phyloP scores from a whole-genome alignment of 1,140 invertebrate genomes.

The Helicorthomorpha holstii region DNA sequence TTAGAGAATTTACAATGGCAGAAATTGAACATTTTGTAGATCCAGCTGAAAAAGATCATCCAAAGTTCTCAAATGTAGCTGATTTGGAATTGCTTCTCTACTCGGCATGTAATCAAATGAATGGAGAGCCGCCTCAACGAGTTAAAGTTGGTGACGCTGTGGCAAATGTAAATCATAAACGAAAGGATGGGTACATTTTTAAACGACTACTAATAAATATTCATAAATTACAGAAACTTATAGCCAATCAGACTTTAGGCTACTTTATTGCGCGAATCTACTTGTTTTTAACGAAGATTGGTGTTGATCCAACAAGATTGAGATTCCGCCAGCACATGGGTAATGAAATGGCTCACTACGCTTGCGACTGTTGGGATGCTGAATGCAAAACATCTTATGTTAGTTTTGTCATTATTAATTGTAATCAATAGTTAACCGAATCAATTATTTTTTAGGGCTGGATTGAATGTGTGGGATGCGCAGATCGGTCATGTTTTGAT shows the following conservation, averaged over 20 bases:
- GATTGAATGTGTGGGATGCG: slow-evolving; percentile 99
- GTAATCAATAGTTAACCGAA: not conserved
- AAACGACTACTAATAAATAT: not conserved
- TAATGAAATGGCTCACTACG: slow-evolving; percentile 99
- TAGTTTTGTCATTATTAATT: slow-evolving; percentile 18
- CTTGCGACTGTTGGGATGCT: slow-evolving; percentile 99
- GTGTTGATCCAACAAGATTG: slow-evolving; percentile 66
- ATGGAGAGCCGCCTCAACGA: slow-evolving; percentile 53
- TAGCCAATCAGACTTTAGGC: slow-evolving; percentile 92
- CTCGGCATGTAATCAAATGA: slow-evolving; percentile 92
- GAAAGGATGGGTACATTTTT: slow-evolving; percentile 21
- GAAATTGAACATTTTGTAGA: slow-evolving; percentile 99
- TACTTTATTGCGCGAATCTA: slow-evolving; percentile 97
- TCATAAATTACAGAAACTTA: slow-evolving; percentile 43
- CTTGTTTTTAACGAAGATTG: slow-evolving; percentile 68
- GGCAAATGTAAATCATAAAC: too few relatives aligned
- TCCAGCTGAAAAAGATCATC: slow-evolving; percentile 68
- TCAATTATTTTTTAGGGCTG: slow-evolving; percentile 49
- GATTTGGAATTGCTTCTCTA: slow-evolving; percentile 63
- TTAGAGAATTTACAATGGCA: slow-evolving; percentile 93
- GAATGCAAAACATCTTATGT: slow-evolving; percentile 86
- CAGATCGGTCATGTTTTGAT: slow-evolving; percentile 95
- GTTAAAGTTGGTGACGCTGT: slow-evolving; percentile 63
- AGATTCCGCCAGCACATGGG: slow-evolving; percentile 95
- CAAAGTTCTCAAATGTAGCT: slow-evolving; percentile 67